Evolutionary conservation across 2,113 vertebrate species (phyloP).

Genomic region (Melanotaenia duboulayi): DNA sequence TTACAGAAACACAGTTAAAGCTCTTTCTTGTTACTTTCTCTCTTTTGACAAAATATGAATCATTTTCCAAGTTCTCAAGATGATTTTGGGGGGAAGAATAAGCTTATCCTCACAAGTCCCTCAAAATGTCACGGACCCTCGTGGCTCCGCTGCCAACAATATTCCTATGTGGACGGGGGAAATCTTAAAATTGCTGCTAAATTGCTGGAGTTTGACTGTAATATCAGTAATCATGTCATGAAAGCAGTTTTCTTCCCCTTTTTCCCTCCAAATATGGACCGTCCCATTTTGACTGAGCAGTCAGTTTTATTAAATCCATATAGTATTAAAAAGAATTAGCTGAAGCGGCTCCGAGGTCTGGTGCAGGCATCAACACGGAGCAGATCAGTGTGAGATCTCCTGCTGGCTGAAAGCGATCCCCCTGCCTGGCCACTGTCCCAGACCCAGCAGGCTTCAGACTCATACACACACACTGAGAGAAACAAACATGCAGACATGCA

Average conservation of each 20-base stretch:
- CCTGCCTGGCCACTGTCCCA: constrained; percentile 66
- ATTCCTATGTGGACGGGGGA: constrained; percentile 40
- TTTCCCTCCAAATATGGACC: not conserved
- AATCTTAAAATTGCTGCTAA: constrained; percentile 69
- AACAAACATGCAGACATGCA: constrained; percentile 10
- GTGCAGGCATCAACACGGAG: constrained; percentile 49
- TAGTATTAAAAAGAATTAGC: constrained; percentile 42
- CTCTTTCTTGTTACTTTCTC: constrained; percentile 10
- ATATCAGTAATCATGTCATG: constrained; percentile 64
- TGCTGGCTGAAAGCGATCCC: constrained; percentile 71
- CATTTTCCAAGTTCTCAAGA: constrained; percentile 10
- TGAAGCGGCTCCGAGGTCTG: constrained; percentile 48
- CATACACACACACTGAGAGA: constrained; percentile 12
- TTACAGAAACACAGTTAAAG: not conserved
- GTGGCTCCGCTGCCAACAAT: constrained; percentile 30
- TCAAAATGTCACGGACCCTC: constrained; percentile 25
- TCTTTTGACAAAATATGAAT: constrained; percentile 15
- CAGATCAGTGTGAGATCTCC: constrained; percentile 73
- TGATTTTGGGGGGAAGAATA: constrained; percentile 28
- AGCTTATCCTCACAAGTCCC: constrained; percentile 21
- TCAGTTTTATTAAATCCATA: constrained; percentile 57
- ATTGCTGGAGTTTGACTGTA: constrained; percentile 64
- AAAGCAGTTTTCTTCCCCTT: constrained; percentile 7
- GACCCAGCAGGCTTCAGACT: constrained; percentile 49
- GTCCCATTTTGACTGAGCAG: constrained; percentile 32